Evolutionary conservation across 2,888 invertebrate genomes (phyloP).

Genomic region (Mesorhabditis belari): DNA sequence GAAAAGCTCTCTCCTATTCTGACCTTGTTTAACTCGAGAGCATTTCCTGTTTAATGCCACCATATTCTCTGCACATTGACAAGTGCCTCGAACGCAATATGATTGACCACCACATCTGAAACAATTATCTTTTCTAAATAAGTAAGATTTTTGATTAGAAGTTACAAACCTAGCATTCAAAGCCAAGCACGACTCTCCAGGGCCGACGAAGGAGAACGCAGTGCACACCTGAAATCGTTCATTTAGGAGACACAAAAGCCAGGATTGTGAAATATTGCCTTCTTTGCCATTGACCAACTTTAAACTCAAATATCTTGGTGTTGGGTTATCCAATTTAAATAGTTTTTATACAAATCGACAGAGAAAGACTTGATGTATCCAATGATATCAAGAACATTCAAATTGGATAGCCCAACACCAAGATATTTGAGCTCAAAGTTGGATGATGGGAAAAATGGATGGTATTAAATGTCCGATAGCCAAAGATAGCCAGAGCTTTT

Average conservation of each 20-base stretch:
- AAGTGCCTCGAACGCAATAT: constrained; percentile 24
- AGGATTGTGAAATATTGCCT: neutral
- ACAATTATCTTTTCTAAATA: constrained; percentile 4
- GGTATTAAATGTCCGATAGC: too few species aligned
- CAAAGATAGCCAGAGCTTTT: neutral
- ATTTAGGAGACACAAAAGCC: neutral
- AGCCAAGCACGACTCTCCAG: constrained; percentile 14
- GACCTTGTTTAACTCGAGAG: constrained; percentile 19
- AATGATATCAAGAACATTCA: too few species aligned
- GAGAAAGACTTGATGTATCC: too few species aligned
- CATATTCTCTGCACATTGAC: constrained; percentile 25
- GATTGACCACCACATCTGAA: constrained; percentile 26
- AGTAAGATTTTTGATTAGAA: too few species aligned
- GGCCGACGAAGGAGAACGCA: constrained; percentile 9
- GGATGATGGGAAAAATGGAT: too few species aligned
- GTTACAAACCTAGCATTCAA: neutral
- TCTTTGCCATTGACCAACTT: too few species aligned
- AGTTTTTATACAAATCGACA: too few species aligned
- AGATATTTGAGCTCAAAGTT: too few species aligned
- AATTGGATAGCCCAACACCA: too few species aligned
- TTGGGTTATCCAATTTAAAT: too few species aligned
- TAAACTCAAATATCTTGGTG: too few species aligned
- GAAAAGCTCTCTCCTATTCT: neutral
- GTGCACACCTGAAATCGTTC: constrained; percentile 11
- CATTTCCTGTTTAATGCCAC: constrained; percentile 23